Percentiles rank a stretch among this genome's conserved stretches.
Conservation (phyloP, 1,140 invertebrate genomes). For the Drosophila burlai region DNA sequence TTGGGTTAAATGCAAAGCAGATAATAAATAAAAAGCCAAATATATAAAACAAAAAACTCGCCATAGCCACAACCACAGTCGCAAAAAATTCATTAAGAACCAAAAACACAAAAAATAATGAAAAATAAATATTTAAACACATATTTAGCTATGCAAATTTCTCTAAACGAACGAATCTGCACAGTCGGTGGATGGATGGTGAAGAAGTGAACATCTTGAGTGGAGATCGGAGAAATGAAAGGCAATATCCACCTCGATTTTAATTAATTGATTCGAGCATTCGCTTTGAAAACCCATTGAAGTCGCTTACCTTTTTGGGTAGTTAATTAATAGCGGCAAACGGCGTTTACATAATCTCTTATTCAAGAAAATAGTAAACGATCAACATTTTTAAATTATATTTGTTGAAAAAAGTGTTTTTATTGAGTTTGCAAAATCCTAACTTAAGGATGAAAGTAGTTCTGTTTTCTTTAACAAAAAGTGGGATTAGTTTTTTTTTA, state of each 20-base stretch:
- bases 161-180: slow-evolving; percentile 30
- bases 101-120: slow-evolving; percentile 30
- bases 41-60: slow-evolving; percentile 26
- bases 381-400: no score
- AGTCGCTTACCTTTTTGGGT: slow-evolving; percentile 7
- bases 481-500: no score
- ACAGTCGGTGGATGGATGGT: slow-evolving; percentile 6
- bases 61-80: neutral
- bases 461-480: neutral
- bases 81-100: slow-evolving; percentile 51
- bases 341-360: neutral
- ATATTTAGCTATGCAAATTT: slow-evolving; percentile 76
- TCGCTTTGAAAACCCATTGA: slow-evolving; percentile 9
- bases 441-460: neutral
- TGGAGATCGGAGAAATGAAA: slow-evolving; percentile 21
- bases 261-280: slow-evolving; percentile 8
- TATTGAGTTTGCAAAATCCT: neutral
- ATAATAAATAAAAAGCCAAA: slow-evolving; percentile 22
- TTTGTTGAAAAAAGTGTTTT: no score
- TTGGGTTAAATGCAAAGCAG: slow-evolving; percentile 66
- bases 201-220: slow-evolving; percentile 20
- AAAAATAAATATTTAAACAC: slow-evolving; percentile 63
- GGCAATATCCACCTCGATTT: slow-evolving; percentile 17
- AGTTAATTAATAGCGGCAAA: neutral
- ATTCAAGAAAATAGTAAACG: neutral